A percentile compares a stretch with the other conserved stretches of the same genome.
These are phyloP conservation scores for Drosophila miranda DNA, from an alignment of 1,140 invertebrate species.

Conservation along the genomic window DNA sequence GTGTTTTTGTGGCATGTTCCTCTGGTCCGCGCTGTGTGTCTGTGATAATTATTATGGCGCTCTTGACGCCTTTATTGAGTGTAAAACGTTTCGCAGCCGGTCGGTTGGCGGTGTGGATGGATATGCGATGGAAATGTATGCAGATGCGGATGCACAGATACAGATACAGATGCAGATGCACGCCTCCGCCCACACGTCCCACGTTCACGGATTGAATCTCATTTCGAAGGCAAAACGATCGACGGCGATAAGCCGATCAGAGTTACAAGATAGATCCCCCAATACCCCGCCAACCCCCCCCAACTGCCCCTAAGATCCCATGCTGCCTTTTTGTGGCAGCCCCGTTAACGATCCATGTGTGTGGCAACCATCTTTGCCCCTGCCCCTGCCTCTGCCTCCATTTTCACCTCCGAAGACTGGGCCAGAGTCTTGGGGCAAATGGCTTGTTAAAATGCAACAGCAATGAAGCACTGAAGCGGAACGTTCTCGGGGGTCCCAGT, in stretches of 20 bases:
- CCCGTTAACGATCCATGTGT: slow-evolving; percentile 40
- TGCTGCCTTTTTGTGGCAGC: slow-evolving; percentile 1
- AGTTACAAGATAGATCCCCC: slow-evolving; percentile 16
- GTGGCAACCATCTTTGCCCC: slow-evolving; percentile 14
- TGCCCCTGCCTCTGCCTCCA: too few species aligned
- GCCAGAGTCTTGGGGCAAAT: not conserved
- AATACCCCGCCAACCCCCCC: slow-evolving; percentile 6
- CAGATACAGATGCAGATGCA: not conserved
- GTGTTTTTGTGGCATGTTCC: slow-evolving; percentile 3
- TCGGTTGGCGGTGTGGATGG: slow-evolving; percentile 47
- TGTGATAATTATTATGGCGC: slow-evolving; percentile 76
- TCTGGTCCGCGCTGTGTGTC: slow-evolving; percentile 11
- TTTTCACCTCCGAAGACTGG: not conserved
- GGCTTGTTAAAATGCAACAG: slow-evolving; percentile 51
- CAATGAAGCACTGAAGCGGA: slow-evolving; percentile 46
- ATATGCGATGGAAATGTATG: slow-evolving; percentile 36
- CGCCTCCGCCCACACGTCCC: not conserved
- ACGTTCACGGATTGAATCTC: slow-evolving; percentile 23
- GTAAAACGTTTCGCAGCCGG: slow-evolving; percentile 74
- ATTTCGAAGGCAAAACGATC: slow-evolving; percentile 70
- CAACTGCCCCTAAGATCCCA: not conserved
- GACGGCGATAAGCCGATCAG: slow-evolving; percentile 59
- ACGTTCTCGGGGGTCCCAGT: slow-evolving; percentile 22
- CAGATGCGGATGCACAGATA: slow-evolving; percentile 2
- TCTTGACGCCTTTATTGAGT: slow-evolving; percentile 79